Evolutionary conservation across 1,140 invertebrate genomes (phyloP).

Genomic region (Lepidotrigona ventralis): DNA sequence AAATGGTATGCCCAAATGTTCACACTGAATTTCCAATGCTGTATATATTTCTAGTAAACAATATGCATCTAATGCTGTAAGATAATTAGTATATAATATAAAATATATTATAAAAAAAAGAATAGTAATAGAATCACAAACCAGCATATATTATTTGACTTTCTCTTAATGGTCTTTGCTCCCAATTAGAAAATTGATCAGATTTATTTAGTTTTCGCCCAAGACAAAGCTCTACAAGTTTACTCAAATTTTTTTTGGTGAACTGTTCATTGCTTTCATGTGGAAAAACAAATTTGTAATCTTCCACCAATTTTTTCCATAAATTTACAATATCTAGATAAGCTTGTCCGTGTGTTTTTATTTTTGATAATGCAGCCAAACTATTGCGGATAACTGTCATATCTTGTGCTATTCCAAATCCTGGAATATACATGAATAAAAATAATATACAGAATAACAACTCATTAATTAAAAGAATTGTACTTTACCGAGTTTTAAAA

Average conservation of each 20-base stretch:
- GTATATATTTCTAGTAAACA: conserved; percentile 89
- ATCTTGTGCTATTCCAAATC: conserved; percentile 83
- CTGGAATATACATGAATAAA: conserved; percentile 65
- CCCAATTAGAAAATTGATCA: conserved; percentile 94
- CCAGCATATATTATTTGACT: conserved; percentile 90
- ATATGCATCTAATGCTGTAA: conserved; percentile 88
- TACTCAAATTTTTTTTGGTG: conserved; percentile 82
- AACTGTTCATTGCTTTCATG: conserved; percentile 74
- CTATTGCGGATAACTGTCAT: conserved; percentile 81
- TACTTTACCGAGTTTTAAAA: conserved; percentile 84
- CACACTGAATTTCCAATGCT: conserved; percentile 79
- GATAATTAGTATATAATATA: conserved; percentile 45
- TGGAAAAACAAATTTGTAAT: conserved; percentile 80
- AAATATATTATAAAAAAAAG: not conserved
- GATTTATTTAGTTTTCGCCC: conserved; percentile 88
- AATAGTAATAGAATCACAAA: conserved; percentile 63
- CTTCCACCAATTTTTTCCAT: conserved; percentile 80
- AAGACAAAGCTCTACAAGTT: conserved; percentile 86
- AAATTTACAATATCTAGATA: conserved; percentile 81
- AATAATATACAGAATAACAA: not conserved
- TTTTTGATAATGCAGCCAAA: conserved; percentile 79
- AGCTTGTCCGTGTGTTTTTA: conserved; percentile 74
- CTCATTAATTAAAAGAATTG: conserved; percentile 10
- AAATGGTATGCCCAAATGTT: conserved; percentile 81
- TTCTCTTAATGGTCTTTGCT: conserved; percentile 87